Base-by-base conservation (phyloP, 2,888 invertebrate species). In the Luffia ferchaultella region DNA sequence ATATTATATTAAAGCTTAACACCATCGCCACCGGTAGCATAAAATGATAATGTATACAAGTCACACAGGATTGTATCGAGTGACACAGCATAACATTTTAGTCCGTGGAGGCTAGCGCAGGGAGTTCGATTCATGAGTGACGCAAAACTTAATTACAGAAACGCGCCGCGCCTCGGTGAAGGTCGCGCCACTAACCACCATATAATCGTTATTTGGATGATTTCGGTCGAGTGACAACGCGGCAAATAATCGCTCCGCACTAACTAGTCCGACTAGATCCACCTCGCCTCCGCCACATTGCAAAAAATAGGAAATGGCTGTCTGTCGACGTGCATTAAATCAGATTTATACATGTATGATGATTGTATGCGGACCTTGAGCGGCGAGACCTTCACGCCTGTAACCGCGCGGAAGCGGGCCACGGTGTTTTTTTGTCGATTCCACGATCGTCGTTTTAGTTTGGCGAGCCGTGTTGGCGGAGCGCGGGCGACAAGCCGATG, bases 371-470 rank as follows among this genome's bases (percentile, higher is more conserved):
- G 70, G 76, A 83, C 82, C 82, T 82, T 83, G 82, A 80, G 76
- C 67, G 71, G 73, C 68, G 73, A 80, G 82, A 79, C 82, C 82
- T 82, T 82, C 80, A 73, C 76, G 77, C 70, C 71, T 66, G 82
- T 83, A 80, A 82, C 82, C 73, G 82, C 79, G 82, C 82, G 82
- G 82, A 83, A 83, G 79, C 80, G 75, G 71, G 70, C 69, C 71
- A 71, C 63, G 19, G 19, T 44, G 15, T 65, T 73, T 78, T 76
- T 83, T 82, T 79, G 78, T 76, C 72, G 76, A 77, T 76, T 74
- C 76, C 67, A 73, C 71, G 71, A 76, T 78, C 65, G 78, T 73
- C 70, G 72, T 30, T 30, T 30, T 30, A 70, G 68, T 75, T 77
- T 70, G n/a, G 43, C 7, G 70, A 74, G 67, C 68, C 30, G 30